Evolutionary conservation across 2,113 vertebrate genomes (phyloP).

Genomic region (Calyptomena viridis): DNA sequence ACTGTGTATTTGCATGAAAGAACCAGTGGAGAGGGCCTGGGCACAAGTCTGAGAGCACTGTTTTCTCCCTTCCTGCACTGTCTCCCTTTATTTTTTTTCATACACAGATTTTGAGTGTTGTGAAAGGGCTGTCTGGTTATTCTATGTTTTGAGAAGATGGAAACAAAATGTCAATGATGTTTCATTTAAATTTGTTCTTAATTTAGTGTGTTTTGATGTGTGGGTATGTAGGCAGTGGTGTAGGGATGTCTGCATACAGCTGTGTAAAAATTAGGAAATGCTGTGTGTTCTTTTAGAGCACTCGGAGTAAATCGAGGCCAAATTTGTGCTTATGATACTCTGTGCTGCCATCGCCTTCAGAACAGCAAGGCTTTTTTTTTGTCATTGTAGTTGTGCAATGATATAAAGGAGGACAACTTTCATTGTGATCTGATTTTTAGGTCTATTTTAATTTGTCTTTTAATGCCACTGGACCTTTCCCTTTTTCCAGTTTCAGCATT

Average conservation of each 20-base stretch:
- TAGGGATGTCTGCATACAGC: not conserved
- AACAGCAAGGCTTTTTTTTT: not conserved
- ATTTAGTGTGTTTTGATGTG: not conserved
- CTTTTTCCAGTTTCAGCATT: not conserved
- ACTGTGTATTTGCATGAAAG: not conserved
- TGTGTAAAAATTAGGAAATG: not conserved
- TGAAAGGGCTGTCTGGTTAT: not conserved
- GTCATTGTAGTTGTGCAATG: not conserved
- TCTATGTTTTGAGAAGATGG: not conserved
- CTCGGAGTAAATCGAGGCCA: not conserved
- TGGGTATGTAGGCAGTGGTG: not conserved
- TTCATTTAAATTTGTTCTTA: not conserved
- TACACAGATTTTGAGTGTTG: not conserved
- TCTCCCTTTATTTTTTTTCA: rapidly evolving
- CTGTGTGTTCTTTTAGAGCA: not conserved
- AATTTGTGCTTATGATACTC: not conserved
- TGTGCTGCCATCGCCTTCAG: not conserved
- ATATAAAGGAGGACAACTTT: not conserved
- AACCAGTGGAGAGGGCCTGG: not conserved
- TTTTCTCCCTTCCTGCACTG: not conserved
- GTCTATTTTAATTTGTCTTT: not conserved
- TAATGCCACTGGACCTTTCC: not conserved
- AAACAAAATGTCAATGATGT: not conserved
- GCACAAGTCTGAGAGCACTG: not conserved
- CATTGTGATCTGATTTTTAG: not conserved